phyloP scores from a whole-genome alignment of 2,113 vertebrate genomes.

The Cinclus mexicanus region DNA sequence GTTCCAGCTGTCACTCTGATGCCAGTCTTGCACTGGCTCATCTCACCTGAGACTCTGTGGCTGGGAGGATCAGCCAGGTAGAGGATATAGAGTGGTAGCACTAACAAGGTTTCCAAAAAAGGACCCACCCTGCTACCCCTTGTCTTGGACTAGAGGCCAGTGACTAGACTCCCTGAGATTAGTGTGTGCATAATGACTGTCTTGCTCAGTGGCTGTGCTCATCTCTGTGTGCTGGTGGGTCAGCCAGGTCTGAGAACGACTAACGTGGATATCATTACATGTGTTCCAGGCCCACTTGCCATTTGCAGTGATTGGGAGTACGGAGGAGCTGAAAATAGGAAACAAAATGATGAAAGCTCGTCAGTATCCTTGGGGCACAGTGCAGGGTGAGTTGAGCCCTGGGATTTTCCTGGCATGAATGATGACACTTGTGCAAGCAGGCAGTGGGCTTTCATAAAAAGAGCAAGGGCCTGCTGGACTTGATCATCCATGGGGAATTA shows the following conservation, averaged over 20 bases:
- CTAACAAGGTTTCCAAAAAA: slow-evolving; percentile 37
- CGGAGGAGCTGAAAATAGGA: slow-evolving; percentile 97
- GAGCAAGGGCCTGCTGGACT: neutral
- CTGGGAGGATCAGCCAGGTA: slow-evolving; percentile 63
- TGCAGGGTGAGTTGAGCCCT: slow-evolving; percentile 83
- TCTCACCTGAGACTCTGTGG: slow-evolving; percentile 34
- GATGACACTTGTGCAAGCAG: neutral
- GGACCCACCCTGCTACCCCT: slow-evolving; percentile 6
- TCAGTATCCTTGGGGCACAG: slow-evolving; percentile 98
- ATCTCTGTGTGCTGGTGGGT: neutral
- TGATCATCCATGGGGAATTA: neutral
- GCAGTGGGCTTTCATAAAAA: neutral
- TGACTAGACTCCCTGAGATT: slow-evolving; percentile 34
- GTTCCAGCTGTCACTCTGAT: slow-evolving; percentile 17
- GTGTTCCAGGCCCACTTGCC: slow-evolving; percentile 91
- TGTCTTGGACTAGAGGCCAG: slow-evolving; percentile 38
- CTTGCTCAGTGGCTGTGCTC: slow-evolving; percentile 4
- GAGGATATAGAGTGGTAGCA: slow-evolving; percentile 16
- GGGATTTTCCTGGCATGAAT: neutral
- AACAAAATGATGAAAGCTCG: slow-evolving; percentile 99
- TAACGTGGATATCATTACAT: neutral
- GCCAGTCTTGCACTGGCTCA: slow-evolving; percentile 24
- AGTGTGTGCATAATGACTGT: neutral
- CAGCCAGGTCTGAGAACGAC: neutral
- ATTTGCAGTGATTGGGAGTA: slow-evolving; percentile 96